These are phyloP conservation scores for Drepana arcuata DNA, from an alignment of 1,140 invertebrate species.

Conservation along the genomic window DNA sequence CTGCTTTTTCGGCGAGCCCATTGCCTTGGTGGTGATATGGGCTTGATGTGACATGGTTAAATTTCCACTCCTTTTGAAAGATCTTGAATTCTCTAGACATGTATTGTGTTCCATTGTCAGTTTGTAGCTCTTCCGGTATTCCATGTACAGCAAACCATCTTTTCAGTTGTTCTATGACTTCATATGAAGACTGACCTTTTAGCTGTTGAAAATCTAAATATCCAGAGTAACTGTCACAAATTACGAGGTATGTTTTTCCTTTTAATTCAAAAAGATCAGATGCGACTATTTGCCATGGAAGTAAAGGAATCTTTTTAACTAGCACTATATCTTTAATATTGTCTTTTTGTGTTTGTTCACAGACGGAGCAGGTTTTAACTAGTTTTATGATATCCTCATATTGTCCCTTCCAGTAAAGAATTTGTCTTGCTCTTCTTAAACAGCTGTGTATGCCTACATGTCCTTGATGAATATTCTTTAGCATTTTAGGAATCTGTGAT, in stretches of 20 bases:
- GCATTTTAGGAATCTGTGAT: not conserved
- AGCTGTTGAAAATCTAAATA: slow-evolving; percentile 15
- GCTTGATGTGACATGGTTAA: not conserved
- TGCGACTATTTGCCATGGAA: slow-evolving; percentile 14
- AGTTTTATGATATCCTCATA: not conserved
- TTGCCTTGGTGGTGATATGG: not conserved
- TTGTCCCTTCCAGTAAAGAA: not conserved
- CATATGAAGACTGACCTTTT: slow-evolving; percentile 11
- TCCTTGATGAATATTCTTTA: not conserved
- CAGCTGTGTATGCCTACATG: not conserved
- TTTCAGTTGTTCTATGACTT: slow-evolving; percentile 13
- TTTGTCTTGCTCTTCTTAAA: not conserved
- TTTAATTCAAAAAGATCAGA: slow-evolving; percentile 15
- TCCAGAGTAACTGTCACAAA: slow-evolving; percentile 11
- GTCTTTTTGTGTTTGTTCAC: not conserved
- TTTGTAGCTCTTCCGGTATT: not conserved
- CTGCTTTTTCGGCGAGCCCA: not conserved
- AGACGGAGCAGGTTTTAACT: not conserved
- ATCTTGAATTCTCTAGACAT: not conserved
- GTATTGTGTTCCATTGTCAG: not conserved
- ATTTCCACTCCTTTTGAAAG: not conserved
- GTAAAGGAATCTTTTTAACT: slow-evolving; percentile 9
- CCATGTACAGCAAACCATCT: not conserved
- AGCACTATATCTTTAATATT: slow-evolving; percentile 4
- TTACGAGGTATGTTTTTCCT: slow-evolving; percentile 11